Percentiles rank a stretch among this genome's conserved stretches.
Evolutionary conservation across 2,113 vertebrate species (phyloP).

Genomic region (Hyla sarda): DNA sequence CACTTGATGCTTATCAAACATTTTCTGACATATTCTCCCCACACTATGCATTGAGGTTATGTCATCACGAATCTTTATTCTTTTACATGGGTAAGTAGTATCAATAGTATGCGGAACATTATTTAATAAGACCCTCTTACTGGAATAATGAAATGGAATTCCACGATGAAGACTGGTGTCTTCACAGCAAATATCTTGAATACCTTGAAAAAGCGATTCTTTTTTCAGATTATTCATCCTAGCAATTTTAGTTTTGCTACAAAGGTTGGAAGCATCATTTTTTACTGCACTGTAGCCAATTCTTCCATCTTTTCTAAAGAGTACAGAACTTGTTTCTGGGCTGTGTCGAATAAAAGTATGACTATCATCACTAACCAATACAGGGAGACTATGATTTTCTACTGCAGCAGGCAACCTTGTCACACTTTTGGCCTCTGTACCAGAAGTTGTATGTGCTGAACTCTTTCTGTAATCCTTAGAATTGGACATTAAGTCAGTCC

Average conservation of each 20-base stretch:
- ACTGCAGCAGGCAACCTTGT: neutral
- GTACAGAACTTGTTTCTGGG: neutral
- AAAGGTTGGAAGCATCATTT: neutral
- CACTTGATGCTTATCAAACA: conserved; percentile 7
- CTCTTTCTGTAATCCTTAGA: conserved; percentile 9
- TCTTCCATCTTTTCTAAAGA: neutral
- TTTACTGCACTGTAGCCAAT: neutral
- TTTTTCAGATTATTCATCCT: neutral
- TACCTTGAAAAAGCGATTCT: neutral
- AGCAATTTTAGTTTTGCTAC: neutral
- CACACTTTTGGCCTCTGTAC: neutral
- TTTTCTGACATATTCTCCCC: neutral
- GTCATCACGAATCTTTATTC: conserved; percentile 2
- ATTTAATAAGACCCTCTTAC: neutral
- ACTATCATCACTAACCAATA: neutral
- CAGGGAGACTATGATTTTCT: neutral
- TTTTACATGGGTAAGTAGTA: neutral
- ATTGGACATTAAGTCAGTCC: neutral
- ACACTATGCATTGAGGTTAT: no score
- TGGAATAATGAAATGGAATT: conserved; percentile 34
- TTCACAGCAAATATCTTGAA: neutral
- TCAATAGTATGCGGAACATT: neutral
- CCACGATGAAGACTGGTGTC: neutral
- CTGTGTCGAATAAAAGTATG: neutral
- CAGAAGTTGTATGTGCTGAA: neutral